A percentile compares a stretch with the other conserved stretches of the same genome.
Conservation (phyloP, 1,140 invertebrate species). For the Chironomus tepperi region DNA sequence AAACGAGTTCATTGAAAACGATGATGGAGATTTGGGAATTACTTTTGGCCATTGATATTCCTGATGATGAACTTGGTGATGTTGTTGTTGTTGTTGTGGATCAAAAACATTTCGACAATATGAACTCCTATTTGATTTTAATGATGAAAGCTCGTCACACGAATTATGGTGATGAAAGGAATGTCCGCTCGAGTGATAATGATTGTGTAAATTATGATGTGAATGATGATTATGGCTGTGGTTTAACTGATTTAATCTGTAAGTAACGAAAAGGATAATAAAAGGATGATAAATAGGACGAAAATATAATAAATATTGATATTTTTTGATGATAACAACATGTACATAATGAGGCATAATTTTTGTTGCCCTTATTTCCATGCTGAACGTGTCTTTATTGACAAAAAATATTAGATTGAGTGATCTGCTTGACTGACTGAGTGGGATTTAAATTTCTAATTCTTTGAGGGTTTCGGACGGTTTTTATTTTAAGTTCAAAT, state of each 20-base stretch:
- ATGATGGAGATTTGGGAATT: constrained; percentile 37
- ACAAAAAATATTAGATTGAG: no score
- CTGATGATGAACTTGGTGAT: constrained; percentile 26
- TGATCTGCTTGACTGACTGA: no score
- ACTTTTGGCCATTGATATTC: constrained; percentile 37
- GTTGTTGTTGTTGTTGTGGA: constrained; percentile 25
- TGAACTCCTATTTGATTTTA: neutral
- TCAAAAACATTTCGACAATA: neutral
- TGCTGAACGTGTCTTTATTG: no score
- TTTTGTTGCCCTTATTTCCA: no score
- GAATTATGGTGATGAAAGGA: neutral
- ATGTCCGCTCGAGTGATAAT: neutral
- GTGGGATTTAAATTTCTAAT: no score
- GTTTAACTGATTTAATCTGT: neutral
- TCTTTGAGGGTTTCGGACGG: no score
- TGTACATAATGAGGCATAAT: no score
- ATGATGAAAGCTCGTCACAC: neutral
- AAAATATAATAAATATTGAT: no score
- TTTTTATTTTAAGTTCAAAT: no score
- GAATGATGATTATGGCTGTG: neutral
- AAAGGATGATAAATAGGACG: no score
- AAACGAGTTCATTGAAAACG: constrained; percentile 28
- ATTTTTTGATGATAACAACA: no score
- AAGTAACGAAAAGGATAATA: no score
- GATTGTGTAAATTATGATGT: constrained; percentile 4